These are phyloP conservation scores for Anguilla rostrata DNA, from an alignment of 2,113 vertebrate species.

Conservation along the genomic window DNA sequence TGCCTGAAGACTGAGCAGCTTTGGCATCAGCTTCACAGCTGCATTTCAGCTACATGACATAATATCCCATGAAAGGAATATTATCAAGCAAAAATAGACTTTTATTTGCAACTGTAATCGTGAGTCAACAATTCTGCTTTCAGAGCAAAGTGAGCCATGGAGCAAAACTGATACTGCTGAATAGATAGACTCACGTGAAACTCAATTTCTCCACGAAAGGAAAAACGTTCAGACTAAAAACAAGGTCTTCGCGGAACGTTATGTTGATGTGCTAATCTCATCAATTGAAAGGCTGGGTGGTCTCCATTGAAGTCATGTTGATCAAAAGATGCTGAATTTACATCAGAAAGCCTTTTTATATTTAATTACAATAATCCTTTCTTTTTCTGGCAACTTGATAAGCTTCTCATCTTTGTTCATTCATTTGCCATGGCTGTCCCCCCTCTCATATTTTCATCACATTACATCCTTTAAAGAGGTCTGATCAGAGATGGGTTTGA, in stretches of 20 bases:
- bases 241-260: not conserved
- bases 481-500: not conserved
- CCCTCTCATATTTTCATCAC: not conserved
- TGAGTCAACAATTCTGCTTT: not conserved
- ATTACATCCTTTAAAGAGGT: not conserved
- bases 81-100: not conserved
- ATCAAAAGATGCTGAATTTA: not conserved
- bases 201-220: not conserved
- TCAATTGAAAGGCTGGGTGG: not conserved
- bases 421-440: not conserved
- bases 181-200: not conserved
- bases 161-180: not conserved
- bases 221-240: not conserved
- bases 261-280: not conserved
- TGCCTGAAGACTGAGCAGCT: not conserved
- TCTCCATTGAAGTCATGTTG: not conserved
- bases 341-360: not conserved
- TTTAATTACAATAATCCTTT: conserved; percentile 3
- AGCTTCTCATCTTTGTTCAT: not conserved
- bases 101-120: not conserved
- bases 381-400: not conserved
- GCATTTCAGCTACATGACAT: not conserved
- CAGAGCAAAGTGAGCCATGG: not conserved
- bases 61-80: not conserved
- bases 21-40: not conserved